A percentile compares a stretch with the other conserved stretches of the same genome.
Evolutionary conservation across 1,140 invertebrate genomes (phyloP).

Genomic region (Procambarus clarkii): DNA sequence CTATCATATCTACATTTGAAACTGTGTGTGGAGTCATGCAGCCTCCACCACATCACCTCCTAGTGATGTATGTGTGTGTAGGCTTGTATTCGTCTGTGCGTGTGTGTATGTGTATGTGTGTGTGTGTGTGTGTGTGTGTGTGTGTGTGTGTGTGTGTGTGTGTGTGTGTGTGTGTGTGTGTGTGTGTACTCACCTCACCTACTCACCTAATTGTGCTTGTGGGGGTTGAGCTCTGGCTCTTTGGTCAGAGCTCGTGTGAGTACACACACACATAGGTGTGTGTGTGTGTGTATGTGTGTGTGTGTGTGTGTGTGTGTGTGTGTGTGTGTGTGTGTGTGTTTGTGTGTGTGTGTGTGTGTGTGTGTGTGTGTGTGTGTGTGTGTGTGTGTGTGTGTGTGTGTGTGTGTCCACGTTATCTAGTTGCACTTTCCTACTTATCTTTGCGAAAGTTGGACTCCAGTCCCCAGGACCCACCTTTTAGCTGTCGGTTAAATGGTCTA

Average conservation of each 20-base stretch:
- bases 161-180: too few species aligned
- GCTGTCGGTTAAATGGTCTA: too few species aligned
- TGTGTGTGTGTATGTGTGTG: constrained; percentile 18
- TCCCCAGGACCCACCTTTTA: background rate
- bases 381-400: background rate
- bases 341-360: constrained; percentile 12
- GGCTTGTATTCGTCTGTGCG: background rate
- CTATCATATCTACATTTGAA: too few species aligned
- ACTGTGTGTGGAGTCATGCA: too few species aligned
- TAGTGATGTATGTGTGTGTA: background rate
- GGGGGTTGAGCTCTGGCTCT: too few species aligned
- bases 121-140: too few species aligned
- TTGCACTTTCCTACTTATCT: background rate
- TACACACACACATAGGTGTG: constrained; percentile 17
- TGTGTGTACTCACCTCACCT: too few species aligned
- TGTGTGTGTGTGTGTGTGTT: constrained; percentile 14
- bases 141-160: too few species aligned
- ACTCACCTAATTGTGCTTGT: too few species aligned
- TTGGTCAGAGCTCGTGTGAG: too few species aligned
- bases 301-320: constrained; percentile 10
- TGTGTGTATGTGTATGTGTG: constrained; percentile 1
- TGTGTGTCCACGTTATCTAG: background rate
- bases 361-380: background rate
- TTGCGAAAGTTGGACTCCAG: background rate
- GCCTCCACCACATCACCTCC: too few species aligned